Conservation (phyloP, 2,113 vertebrate genomes). For the Platichthys flesus region DNA sequence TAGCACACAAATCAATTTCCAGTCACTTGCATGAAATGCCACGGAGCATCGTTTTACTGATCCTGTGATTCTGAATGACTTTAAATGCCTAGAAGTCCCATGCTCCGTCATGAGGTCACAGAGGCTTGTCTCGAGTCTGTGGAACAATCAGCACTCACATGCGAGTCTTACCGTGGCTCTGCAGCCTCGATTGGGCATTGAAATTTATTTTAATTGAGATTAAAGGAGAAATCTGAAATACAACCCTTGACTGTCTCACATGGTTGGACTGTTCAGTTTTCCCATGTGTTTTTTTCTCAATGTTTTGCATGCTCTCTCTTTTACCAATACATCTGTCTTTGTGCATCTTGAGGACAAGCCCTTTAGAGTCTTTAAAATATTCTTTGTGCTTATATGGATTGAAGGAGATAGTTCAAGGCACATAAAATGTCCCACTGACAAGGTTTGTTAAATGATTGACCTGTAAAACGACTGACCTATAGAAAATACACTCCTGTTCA, state of each 20-base stretch:
- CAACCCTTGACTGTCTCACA: background rate
- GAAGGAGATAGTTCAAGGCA: no score
- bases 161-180: background rate
- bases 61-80: background rate
- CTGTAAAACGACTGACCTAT: no score
- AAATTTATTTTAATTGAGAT: background rate
- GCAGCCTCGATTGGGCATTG: background rate
- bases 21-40: background rate
- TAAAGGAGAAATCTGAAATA: background rate
- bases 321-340: background rate
- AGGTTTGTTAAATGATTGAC: no score
- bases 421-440: no score
- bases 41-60: slow-evolving; percentile 10
- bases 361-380: no score
- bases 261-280: background rate
- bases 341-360: no score
- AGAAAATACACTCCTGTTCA: no score
- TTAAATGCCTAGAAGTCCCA: background rate
- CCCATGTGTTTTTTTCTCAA: background rate
- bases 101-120: slow-evolving; percentile 7
- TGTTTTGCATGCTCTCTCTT: background rate
- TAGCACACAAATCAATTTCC: slow-evolving; percentile 13
- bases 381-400: no score
- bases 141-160: background rate
- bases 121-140: background rate